Conservation (phyloP, 2,888 invertebrate genomes). For the Trissolcus japonicus region DNA sequence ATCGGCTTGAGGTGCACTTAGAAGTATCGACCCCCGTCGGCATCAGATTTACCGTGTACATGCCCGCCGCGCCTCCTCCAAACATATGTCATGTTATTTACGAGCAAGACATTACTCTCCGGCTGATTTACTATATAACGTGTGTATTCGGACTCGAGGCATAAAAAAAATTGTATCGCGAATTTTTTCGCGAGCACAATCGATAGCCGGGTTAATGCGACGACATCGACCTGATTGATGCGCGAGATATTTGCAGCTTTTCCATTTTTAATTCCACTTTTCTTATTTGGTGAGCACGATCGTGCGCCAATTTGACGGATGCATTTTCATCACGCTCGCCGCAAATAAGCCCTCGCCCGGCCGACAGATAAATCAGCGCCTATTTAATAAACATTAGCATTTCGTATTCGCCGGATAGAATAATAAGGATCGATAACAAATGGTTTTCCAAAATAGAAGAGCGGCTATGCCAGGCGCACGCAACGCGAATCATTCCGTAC, state of each 20-base stretch:
- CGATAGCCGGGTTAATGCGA: neutral
- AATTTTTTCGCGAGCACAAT: constrained; percentile 48
- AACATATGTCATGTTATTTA: constrained; percentile 74
- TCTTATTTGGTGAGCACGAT: too few relatives aligned
- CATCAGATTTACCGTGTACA: constrained; percentile 69
- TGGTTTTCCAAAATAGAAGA: constrained; percentile 38
- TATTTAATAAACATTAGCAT: constrained; percentile 46
- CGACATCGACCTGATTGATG: constrained; percentile 1
- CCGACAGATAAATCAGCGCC: constrained; percentile 34
- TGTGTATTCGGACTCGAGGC: constrained; percentile 64
- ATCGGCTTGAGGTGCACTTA: constrained; percentile 55
- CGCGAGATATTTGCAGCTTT: constrained; percentile 36
- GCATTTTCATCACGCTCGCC: neutral
- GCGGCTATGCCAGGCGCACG: constrained; percentile 23
- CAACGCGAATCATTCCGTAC: constrained; percentile 24
- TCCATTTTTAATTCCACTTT: neutral
- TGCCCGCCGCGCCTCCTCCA: constrained; percentile 69
- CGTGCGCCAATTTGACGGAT: neutral
- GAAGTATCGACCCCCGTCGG: constrained; percentile 68
- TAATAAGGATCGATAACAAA: constrained; percentile 56
- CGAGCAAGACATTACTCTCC: constrained; percentile 72
- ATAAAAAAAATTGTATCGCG: constrained; percentile 53
- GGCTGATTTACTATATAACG: constrained; percentile 72
- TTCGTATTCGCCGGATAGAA: constrained; percentile 29
- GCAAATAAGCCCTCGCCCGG: neutral